A percentile compares a stretch with the other conserved stretches of the same genome.
These are phyloP conservation scores for Clavelina lepadiformis DNA, from an alignment of 23 tunicate species.

Conservation along the genomic window DNA sequence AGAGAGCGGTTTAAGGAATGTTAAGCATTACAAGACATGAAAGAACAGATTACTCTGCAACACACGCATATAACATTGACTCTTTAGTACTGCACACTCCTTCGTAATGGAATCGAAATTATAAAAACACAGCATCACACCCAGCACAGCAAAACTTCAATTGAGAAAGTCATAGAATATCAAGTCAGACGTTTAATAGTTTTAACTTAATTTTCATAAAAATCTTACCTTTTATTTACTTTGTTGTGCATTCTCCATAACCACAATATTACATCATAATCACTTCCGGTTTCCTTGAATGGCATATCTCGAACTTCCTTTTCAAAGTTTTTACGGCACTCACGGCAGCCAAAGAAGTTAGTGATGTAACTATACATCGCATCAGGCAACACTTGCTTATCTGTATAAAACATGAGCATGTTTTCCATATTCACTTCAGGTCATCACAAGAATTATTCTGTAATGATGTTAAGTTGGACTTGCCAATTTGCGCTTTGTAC, in stretches of 20 bases:
- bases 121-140: no score
- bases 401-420: constrained; percentile 9
- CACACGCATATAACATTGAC: no score
- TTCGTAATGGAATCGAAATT: no score
- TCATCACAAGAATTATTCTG: not conserved
- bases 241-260: constrained; percentile 87
- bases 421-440: not conserved
- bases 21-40: no score
- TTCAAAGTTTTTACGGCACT: constrained; percentile 75
- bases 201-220: not conserved
- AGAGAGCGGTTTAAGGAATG: no score
- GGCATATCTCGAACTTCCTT: constrained; percentile 62
- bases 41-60: no score
- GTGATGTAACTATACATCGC: constrained; percentile 63
- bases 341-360: constrained; percentile 73
- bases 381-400: constrained; percentile 35
- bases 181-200: not conserved
- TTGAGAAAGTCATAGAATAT: no score
- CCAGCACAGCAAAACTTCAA: no score
- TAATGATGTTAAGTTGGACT: not conserved
- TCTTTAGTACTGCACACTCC: no score
- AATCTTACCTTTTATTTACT: constrained; percentile 60
- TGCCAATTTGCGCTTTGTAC: constrained; percentile 23
- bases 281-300: constrained; percentile 12
- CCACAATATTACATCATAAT: constrained; percentile 66